A percentile compares a stretch with the other conserved stretches of the same genome.
These are phyloP conservation scores for Gadopsis bispinosus DNA, from an alignment of 2,797 vertebrate species.

Conservation along the genomic window DNA sequence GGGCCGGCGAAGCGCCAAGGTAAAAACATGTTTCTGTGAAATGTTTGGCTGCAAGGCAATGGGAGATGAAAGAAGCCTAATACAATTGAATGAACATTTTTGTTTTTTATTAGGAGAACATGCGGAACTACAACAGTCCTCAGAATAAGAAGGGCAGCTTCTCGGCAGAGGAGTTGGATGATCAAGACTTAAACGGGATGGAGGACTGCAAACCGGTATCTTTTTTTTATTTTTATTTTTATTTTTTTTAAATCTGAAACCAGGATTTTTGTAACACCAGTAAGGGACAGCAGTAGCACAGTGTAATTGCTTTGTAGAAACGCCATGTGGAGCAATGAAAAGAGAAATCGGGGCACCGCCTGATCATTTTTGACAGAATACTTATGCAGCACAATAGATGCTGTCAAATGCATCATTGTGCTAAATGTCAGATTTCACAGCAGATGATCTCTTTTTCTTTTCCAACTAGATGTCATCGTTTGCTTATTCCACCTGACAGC, in stretches of 20 bases:
- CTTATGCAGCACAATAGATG: neutral
- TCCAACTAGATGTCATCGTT: neutral
- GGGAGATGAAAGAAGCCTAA: neutral
- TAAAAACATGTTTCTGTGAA: neutral
- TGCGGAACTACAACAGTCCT: neutral
- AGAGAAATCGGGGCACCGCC: neutral
- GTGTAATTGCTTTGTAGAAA: neutral
- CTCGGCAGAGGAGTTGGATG: constrained; percentile 38
- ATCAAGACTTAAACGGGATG: constrained; percentile 15
- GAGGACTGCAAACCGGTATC: constrained; percentile 61
- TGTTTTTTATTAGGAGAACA: constrained; percentile 41
- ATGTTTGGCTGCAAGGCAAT: neutral
- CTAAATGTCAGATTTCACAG: neutral
- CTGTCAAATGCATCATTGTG: neutral
- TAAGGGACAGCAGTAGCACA: neutral
- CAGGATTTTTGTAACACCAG: neutral
- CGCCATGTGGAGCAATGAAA: neutral
- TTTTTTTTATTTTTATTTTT: too few species aligned
- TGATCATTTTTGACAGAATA: neutral
- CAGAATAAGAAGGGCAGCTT: constrained; percentile 45
- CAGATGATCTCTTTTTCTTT: neutral
- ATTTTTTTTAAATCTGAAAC: neutral
- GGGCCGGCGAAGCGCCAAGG: constrained; percentile 43
- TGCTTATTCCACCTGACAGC: neutral
- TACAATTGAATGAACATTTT: neutral